Evolutionary conservation across 2,888 invertebrate genomes (phyloP).

Genomic region (Alitta virens): DNA sequence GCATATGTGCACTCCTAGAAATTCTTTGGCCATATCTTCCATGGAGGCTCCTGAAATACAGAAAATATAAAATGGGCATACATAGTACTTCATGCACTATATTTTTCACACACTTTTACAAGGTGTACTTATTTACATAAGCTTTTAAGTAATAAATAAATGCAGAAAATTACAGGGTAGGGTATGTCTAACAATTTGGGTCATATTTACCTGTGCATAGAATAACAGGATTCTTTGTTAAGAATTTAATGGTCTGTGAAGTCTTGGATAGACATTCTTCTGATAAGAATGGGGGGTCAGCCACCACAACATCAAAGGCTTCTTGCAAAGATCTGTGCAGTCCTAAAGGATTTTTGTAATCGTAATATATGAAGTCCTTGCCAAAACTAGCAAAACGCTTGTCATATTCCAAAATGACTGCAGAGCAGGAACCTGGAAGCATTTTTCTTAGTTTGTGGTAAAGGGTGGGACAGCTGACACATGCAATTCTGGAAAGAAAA

Average conservation of each 20-base stretch:
- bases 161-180: too few relatives aligned
- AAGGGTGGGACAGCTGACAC: slow-evolving; percentile 85
- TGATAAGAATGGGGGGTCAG: slow-evolving; percentile 92
- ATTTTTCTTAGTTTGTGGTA: slow-evolving; percentile 62
- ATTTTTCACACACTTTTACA: too few relatives aligned
- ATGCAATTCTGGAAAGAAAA: slow-evolving; percentile 65
- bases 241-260: slow-evolving; percentile 71
- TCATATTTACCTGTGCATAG: slow-evolving; percentile 72
- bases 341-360: slow-evolving; percentile 78
- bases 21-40: slow-evolving; percentile 67
- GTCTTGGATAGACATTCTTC: slow-evolving; percentile 87
- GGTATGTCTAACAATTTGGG: slow-evolving; percentile 11
- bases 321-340: slow-evolving; percentile 64
- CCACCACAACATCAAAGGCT: slow-evolving; percentile 79
- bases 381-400: slow-evolving; percentile 70
- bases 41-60: slow-evolving; percentile 73
- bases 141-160: too few relatives aligned
- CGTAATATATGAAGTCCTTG: slow-evolving; percentile 79
- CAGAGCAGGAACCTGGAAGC: slow-evolving; percentile 29
- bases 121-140: too few relatives aligned
- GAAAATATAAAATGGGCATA: background rate
- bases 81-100: too few relatives aligned
- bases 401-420: slow-evolving; percentile 74
- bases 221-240: slow-evolving; percentile 74
- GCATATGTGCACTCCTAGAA: slow-evolving; percentile 67